Base-by-base conservation (phyloP, 2,888 invertebrate genomes). In the Balanococcus diminutus region DNA sequence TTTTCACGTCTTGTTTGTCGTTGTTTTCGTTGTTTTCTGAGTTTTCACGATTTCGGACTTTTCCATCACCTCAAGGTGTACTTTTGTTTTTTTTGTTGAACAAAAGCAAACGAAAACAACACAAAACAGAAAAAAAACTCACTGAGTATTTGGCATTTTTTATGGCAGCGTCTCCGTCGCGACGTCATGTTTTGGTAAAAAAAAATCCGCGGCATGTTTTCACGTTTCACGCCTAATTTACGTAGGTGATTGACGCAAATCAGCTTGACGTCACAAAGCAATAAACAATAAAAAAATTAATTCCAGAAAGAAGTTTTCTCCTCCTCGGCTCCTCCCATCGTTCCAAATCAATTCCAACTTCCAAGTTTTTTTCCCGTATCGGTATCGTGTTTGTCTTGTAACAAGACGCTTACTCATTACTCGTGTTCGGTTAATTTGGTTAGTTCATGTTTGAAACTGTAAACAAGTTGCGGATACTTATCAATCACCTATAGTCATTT, bases 361-460 rank as follows among this genome's bases (percentile, higher is more conserved):
- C 28, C 67, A 28, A 67, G 28, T 28, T 16, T 61, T 14, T 22
- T 42, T 11, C 11, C 8, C 42, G 8, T 11, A 2, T 14, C 22
- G 56, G 5, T 4, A 46, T 16, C n/a, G 16, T 46, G 56, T 56
- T 56, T 46, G 56, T 56, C 22, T 4, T 22, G 14, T 8, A 56
- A 6, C 9, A 56, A 56, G 6, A 22, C 22, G 22, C 11, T 19
- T 19, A 56, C 9, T 56, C 19, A 22, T 56, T 22, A 9, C 56
- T 79, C 75, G 75, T 79, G 75, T 36, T 79, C 16, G 75, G 36
- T 79, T 79, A 79, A 36, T 36, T 79, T 8, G 75, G 36, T 79
- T 79, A 79, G 36, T 79, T 79, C 75, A 79, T 36, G 75, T 36
- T 36, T 36, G 11, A 36, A 79, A 36, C 9, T 79, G 72, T 31